phyloP scores from a whole-genome alignment of 2,888 invertebrate species.

The Sphinx pinastri region DNA sequence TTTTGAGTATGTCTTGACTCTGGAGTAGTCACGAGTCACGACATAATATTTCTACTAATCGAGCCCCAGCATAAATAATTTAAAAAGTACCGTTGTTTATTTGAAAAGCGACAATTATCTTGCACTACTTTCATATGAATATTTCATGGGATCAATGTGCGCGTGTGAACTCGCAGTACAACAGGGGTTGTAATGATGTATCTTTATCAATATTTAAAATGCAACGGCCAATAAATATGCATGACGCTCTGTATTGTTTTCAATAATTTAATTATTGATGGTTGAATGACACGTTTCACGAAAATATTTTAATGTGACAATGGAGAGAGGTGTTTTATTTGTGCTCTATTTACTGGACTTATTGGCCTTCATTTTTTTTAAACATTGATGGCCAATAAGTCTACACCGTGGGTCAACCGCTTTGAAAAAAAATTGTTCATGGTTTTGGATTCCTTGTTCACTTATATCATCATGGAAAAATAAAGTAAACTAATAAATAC shows the following conservation, averaged over 20 bases:
- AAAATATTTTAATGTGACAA: neutral
- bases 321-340: neutral
- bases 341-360: no score
- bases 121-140: conserved; percentile 17
- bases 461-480: no score
- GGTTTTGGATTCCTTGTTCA: no score
- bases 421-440: no score
- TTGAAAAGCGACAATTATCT: conserved; percentile 16
- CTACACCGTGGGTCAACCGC: no score
- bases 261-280: conserved; percentile 1
- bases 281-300: neutral
- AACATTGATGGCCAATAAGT: no score
- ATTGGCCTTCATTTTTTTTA: no score
- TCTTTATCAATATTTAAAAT: conserved; percentile 28
- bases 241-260: conserved; percentile 1
- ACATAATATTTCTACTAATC: no score
- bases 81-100: neutral
- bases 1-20: no score
- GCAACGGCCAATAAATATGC: conserved; percentile 7
- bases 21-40: no score
- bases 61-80: no score
- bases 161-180: neutral
- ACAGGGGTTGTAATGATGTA: conserved; percentile 9
- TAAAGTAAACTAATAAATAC: no score
- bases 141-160: conserved; percentile 24